Percentiles rank a stretch among this genome's conserved stretches.
Evolutionary conservation across 2,113 vertebrate genomes (phyloP).

Genomic region (Rhinopomastus cyanomelas): DNA sequence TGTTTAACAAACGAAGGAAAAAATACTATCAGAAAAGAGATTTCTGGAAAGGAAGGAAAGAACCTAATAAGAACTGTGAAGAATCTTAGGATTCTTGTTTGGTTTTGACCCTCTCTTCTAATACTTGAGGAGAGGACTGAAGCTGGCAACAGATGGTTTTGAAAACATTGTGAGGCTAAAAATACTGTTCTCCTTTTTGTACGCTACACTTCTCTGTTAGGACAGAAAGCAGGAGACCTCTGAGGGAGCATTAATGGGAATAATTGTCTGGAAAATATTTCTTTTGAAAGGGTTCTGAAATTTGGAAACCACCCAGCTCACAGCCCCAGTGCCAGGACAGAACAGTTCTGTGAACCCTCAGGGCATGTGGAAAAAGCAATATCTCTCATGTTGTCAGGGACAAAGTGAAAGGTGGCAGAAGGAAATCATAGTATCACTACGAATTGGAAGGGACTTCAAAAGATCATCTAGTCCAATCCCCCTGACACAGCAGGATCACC

Average conservation of each 20-base stretch:
- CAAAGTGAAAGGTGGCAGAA: not conserved
- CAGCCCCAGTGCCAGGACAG: not conserved
- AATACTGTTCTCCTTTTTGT: not conserved
- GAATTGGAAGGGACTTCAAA: too few species aligned
- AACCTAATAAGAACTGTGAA: not conserved
- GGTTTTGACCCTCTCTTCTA: not conserved
- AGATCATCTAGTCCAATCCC: too few species aligned
- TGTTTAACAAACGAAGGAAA: not conserved
- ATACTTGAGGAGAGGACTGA: not conserved
- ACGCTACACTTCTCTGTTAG: rapidly evolving
- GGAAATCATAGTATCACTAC: too few species aligned
- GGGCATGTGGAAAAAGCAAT: not conserved
- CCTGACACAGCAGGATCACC: too few species aligned
- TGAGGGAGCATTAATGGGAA: not conserved
- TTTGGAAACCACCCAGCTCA: not conserved
- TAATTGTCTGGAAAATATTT: not conserved
- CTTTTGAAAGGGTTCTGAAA: not conserved
- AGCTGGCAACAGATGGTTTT: not conserved
- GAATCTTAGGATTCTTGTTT: not conserved
- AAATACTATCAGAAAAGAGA: not conserved
- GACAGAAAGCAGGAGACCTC: not conserved
- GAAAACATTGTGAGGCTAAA: not conserved
- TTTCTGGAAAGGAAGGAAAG: not conserved
- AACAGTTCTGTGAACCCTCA: not conserved
- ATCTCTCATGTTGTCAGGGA: not conserved